Conservation (phyloP, 2,888 invertebrate species). For the Plusia festucae region DNA sequence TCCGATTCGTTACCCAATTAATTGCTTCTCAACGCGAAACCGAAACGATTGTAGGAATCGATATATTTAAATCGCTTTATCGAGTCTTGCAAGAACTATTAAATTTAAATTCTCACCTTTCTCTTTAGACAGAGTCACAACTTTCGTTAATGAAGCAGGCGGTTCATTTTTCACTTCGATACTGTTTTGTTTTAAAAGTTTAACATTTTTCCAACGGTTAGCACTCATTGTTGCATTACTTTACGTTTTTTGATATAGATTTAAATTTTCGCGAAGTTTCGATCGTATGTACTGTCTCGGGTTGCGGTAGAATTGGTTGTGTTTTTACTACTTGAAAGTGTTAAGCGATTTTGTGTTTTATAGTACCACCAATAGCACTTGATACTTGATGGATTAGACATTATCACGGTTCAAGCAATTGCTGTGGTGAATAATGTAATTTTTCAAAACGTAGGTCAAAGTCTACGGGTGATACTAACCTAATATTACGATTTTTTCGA, state of each 20-base stretch:
- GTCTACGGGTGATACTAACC: too few relatives aligned
- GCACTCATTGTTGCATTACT: conserved; percentile 69
- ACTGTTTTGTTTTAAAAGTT: conserved; percentile 69
- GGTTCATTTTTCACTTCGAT: conserved; percentile 62
- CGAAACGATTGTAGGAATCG: background rate
- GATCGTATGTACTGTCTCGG: conserved; percentile 40
- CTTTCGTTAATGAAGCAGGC: conserved; percentile 65
- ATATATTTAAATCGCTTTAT: background rate
- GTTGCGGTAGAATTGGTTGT: conserved; percentile 47
- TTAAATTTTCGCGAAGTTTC: conserved; percentile 19
- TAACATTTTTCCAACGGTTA: conserved; percentile 80
- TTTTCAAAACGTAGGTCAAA: too few relatives aligned
- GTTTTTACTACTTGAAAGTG: conserved; percentile 61
- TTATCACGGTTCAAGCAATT: too few relatives aligned
- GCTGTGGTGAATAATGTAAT: too few relatives aligned
- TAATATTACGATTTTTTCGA: too few relatives aligned
- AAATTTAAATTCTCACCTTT: conserved; percentile 70
- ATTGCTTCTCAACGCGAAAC: background rate
- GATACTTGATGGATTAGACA: conserved; percentile 60
- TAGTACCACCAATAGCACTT: conserved; percentile 49
- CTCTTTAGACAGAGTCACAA: conserved; percentile 71
- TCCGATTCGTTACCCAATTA: conserved; percentile 3
- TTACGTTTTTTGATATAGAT: conserved; percentile 19
- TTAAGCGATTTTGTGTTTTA: conserved; percentile 63
- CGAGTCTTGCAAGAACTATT: conserved; percentile 49